phyloP scores from a whole-genome alignment of 2,113 vertebrate genomes.

The Dasyornis broadbenti region DNA sequence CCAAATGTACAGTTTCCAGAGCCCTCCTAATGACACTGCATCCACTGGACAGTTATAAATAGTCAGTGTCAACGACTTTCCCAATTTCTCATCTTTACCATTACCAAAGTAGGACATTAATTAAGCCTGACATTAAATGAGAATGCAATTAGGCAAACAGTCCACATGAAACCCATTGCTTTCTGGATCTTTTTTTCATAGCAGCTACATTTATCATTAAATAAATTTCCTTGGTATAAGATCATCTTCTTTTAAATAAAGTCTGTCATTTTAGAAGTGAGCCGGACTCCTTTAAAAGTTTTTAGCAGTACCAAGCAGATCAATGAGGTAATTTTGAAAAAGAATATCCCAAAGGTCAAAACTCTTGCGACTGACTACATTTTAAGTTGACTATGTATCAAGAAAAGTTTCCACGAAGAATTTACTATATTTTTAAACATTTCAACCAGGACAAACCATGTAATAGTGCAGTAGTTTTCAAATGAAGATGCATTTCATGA shows the following conservation, averaged over 20 bases:
- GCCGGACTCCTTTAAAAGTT: not conserved
- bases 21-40: not conserved
- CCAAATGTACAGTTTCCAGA: not conserved
- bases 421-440: not conserved
- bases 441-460: not conserved
- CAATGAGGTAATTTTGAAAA: not conserved
- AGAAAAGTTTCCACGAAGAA: not conserved
- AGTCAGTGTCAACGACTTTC: not conserved
- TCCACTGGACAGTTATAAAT: not conserved
- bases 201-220: not conserved
- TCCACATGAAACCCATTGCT: not conserved
- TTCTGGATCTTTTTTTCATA: not conserved
- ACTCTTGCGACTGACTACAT: not conserved
- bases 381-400: not conserved
- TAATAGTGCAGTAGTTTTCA: not conserved
- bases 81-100: not conserved
- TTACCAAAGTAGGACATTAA: not conserved
- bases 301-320: not conserved
- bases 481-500: not conserved
- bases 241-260: not conserved
- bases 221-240: not conserved
- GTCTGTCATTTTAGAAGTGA: not conserved
- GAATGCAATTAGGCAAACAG: conserved; percentile 25
- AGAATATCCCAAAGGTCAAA: not conserved
- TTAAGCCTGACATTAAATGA: conserved; percentile 32